Base-by-base conservation (phyloP, 2,797 vertebrate genomes). In the Loris lydekkerianus region DNA sequence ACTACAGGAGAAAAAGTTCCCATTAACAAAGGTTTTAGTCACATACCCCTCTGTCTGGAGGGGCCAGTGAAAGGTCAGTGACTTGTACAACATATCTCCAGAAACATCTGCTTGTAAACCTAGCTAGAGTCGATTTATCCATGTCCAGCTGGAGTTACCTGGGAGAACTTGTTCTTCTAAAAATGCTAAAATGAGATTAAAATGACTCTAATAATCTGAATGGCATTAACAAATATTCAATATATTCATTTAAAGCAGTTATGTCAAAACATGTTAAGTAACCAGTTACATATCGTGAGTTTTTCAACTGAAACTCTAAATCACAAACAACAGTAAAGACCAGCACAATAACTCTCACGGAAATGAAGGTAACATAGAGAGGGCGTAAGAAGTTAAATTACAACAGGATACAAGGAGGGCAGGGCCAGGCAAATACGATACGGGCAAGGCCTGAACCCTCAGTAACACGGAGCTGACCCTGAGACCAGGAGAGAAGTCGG, bases 361-460 rank as follows among this genome's bases (percentile, higher is more conserved):
- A 94, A 31, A 63, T 40, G 81, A 96, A 96, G 31, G n/a, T 60
- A 93, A 58, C 18, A 69, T 0, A 96, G 84, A 84, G 31, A 93
- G 43, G n/a, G 34, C 1, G n/a, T 75, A 73, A 94, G 58, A 27
- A 85, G 40, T 13, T 29, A 18, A 69, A 77, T 92, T 15, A 75
- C 8, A 18, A 31, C 91, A 15, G 34, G 0, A n/a, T 10, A 58
- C 14, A 67, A 46, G 23, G 29, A 58, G 20, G 10, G 8, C 13
- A 86, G 81, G 82, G 58, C 13, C 0, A 60, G 93, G 81, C 65
- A 15, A 77, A 92, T 56, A 89, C 89, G 70, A 65, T 31, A 23
- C 5, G 86, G 34, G 49, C 53, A 89, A 87, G 23, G 27, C 61
- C 37, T n/a, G 7, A 67, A 77, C 80, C 11, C 29, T 73, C 63